Evolutionary conservation across 2,888 invertebrate genomes (phyloP).

Genomic region (Sphaerophoria taeniata): DNA sequence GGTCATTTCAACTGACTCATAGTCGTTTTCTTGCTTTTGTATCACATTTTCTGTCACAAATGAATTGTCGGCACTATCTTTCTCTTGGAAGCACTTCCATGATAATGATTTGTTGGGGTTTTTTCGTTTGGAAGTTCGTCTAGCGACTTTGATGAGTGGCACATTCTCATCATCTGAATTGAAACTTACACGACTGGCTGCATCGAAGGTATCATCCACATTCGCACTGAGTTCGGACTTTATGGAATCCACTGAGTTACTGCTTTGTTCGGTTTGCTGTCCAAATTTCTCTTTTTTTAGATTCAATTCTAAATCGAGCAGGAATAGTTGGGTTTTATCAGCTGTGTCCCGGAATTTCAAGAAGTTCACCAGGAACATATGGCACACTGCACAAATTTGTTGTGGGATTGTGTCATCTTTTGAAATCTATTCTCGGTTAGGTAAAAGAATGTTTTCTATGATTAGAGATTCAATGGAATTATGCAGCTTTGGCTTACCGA

Average conservation of each 20-base stretch:
- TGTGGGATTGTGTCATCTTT: conserved; percentile 52
- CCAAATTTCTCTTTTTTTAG: conserved; percentile 52
- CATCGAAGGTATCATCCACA: not conserved
- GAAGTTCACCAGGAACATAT: conserved; percentile 33
- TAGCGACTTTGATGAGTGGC: conserved; percentile 48
- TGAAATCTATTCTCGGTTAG: conserved; percentile 22
- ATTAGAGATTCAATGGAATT: too few relatives aligned
- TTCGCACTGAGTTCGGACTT: conserved; percentile 38
- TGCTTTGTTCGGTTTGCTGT: not conserved
- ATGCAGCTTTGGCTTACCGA: conserved; percentile 24
- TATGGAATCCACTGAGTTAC: conserved; percentile 15
- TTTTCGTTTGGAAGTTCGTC: not conserved
- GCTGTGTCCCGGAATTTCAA: conserved; percentile 57
- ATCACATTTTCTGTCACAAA: not conserved
- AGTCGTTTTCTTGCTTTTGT: not conserved
- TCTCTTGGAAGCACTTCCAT: conserved; percentile 10
- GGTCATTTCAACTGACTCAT: conserved; percentile 38
- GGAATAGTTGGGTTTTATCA: conserved; percentile 58
- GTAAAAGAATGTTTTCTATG: not conserved
- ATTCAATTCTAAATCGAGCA: conserved; percentile 41
- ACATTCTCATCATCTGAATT: conserved; percentile 59
- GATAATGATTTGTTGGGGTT: not conserved
- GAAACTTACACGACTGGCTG: not conserved
- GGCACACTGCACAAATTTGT: conserved; percentile 55
- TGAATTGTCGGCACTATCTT: not conserved